phyloP scores from a whole-genome alignment of 2,113 vertebrate genomes.

The Nyctibius bracteatus region DNA sequence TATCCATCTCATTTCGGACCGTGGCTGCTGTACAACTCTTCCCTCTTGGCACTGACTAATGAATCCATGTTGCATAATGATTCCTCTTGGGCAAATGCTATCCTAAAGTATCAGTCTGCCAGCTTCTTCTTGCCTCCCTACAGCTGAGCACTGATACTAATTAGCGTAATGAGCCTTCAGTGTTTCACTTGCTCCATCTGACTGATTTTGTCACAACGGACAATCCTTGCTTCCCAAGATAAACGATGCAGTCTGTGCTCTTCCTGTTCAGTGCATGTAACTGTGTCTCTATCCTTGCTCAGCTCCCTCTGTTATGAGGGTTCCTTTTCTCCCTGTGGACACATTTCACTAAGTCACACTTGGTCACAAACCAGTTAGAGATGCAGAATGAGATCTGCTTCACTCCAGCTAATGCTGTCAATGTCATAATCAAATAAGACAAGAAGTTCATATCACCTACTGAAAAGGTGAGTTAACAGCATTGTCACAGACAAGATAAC shows the following conservation, averaged over 20 bases:
- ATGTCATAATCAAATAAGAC: neutral
- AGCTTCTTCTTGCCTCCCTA: neutral
- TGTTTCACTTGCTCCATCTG: conserved; percentile 24
- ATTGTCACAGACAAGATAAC: neutral
- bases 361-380: neutral
- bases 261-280: neutral
- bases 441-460: neutral
- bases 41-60: neutral
- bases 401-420: neutral
- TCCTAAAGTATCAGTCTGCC: neutral
- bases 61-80: neutral
- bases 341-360: neutral
- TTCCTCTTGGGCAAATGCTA: neutral
- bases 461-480: neutral
- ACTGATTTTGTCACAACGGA: conserved; percentile 40
- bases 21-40: neutral
- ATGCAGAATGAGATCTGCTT: neutral
- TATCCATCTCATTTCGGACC: neutral
- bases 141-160: conserved; percentile 31
- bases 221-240: conserved; percentile 23
- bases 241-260: neutral
- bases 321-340: neutral
- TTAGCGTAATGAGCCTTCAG: conserved; percentile 43
- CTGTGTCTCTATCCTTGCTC: neutral
- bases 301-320: neutral